These are phyloP conservation scores for Axis porcinus DNA, from an alignment of 2,113 vertebrate species.

Conservation along the genomic window DNA sequence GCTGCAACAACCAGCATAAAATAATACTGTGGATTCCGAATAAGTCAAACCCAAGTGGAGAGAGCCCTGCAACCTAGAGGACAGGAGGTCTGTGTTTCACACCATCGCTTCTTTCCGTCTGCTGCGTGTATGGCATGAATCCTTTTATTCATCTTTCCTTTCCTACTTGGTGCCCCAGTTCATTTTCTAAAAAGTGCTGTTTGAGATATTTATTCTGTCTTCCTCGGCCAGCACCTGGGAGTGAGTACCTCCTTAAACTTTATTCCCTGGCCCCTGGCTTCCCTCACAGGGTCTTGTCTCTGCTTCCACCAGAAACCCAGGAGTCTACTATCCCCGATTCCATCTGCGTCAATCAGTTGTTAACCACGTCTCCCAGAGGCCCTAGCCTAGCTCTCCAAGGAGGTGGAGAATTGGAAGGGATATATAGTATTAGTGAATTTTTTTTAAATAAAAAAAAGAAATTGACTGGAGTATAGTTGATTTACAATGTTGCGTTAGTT, in stretches of 20 bases:
- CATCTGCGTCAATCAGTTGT: neutral
- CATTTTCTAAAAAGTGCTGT: neutral
- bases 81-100: neutral
- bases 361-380: neutral
- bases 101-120: neutral
- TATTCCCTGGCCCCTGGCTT: no score
- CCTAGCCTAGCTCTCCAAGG: neutral
- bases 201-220: neutral
- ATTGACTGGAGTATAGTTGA: neutral
- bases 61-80: neutral
- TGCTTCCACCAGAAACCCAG: neutral
- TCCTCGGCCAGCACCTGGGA: neutral
- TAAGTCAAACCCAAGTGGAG: neutral
- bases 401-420: neutral
- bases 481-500: neutral
- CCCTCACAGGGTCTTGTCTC: accelerated
- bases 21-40: neutral
- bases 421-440: neutral
- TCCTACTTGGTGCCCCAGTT: neutral
- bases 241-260: neutral
- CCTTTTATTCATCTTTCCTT: neutral
- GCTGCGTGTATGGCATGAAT: accelerated
- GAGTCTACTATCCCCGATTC: neutral
- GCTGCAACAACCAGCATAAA: neutral
- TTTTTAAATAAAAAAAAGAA: neutral